Base-by-base conservation (phyloP, 2,888 invertebrate genomes). In the Meloe dianella region DNA sequence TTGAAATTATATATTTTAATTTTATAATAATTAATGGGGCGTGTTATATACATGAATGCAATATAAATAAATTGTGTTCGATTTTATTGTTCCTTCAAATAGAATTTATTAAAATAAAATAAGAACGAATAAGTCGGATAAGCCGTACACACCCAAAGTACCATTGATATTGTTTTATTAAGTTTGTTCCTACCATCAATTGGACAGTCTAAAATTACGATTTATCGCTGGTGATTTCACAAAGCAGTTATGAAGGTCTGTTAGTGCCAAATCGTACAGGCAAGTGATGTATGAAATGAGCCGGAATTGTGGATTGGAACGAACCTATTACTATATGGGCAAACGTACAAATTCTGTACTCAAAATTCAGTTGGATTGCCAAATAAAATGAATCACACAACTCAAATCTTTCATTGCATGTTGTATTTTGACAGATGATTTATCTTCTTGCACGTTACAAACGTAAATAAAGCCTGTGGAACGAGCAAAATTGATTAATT, bases 51-150 rank as follows among this genome's bases (percentile, higher is more conserved):
- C 47, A 9, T 20, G 10, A 20, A 41, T 41, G n/a, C 41, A 41
- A 41, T 41, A 17, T 41, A n/a, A 47, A 47, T 47, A 47, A 47
- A 47, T 47, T 47, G 7, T 47, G n/a, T 47, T 47, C 20, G 20
- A 47, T 47, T 10, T 47, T 47, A 47, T 47, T 47, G 20, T 47
- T 47, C 5, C 8, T n/a, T 41, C n/a, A 41, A 41, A n/a, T 17
- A 41, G n/a, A 17, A 41, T 41, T 12, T 17, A 17, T 41, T n/a
- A 17, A 41, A 41, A 41, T 41, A n/a, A 41, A 41, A 17, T n/a
- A n/a, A n/a, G n/a, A n/a, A n/a, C 2, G 2, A 41, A n/a, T 6
- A 41, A 41, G 1, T n/a, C n/a, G n/a, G n/a, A n/a, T n/a, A n/a
- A n/a, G n/a, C n/a, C n/a, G n/a, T n/a, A n/a, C n/a, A n/a, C n/a